phyloP scores from a whole-genome alignment of 2,888 invertebrate genomes.

The Nymphalis polychloros region DNA sequence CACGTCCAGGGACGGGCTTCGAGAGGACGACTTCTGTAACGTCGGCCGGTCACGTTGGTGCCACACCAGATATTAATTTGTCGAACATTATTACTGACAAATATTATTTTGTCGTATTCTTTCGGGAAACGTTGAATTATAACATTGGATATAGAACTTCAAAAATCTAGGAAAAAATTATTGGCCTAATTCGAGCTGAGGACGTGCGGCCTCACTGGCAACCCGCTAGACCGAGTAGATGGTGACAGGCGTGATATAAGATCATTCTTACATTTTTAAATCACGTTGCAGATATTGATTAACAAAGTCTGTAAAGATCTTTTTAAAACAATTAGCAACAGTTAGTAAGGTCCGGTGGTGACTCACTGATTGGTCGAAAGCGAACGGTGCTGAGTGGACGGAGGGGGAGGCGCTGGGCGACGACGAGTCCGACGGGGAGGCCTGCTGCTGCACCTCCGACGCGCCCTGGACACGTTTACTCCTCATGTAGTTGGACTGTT shows the following conservation, averaged over 20 bases:
- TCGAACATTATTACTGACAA: not conserved
- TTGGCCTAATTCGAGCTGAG: too few relatives aligned
- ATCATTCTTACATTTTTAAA: too few relatives aligned
- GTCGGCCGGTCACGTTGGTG: not conserved
- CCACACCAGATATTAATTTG: not conserved
- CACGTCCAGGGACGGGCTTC: constrained; percentile 65
- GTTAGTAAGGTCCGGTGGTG: not conserved
- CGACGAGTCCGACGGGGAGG: constrained; percentile 51
- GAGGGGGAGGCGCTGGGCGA: constrained; percentile 59
- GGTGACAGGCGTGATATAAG: too few relatives aligned
- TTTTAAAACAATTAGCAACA: not conserved
- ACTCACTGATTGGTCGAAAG: constrained; percentile 46
- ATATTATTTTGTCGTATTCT: too few relatives aligned
- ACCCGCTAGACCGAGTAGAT: too few relatives aligned
- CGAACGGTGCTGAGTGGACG: constrained; percentile 44
- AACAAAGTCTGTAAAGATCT: too few relatives aligned
- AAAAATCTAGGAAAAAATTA: too few relatives aligned
- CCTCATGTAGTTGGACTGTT: too few relatives aligned
- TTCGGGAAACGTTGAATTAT: too few relatives aligned
- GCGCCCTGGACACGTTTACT: constrained; percentile 11
- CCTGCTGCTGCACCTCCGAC: constrained; percentile 19
- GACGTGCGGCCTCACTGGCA: too few relatives aligned
- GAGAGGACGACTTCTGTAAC: constrained; percentile 56
- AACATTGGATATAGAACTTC: too few relatives aligned
- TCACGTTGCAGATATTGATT: too few relatives aligned